Evolutionary conservation across 2,797 vertebrate species (phyloP).

Genomic region (Threskiornis aethiopicus): DNA sequence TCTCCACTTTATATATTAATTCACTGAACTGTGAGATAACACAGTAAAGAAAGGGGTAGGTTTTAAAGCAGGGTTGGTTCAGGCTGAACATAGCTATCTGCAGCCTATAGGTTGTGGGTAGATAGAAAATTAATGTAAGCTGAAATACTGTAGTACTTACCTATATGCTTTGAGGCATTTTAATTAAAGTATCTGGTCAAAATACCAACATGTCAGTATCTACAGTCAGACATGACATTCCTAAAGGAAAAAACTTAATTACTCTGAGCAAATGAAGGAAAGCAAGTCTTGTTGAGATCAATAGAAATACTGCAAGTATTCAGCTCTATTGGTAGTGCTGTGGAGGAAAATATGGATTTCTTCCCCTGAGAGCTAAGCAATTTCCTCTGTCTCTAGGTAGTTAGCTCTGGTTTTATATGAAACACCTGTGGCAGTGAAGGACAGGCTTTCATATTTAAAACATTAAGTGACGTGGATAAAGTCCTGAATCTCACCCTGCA

Average conservation of each 20-base stretch:
- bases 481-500: background rate
- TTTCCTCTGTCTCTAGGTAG: background rate
- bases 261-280: background rate
- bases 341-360: background rate
- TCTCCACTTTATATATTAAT: background rate
- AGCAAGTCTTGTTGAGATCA: background rate
- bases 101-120: background rate
- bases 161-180: background rate
- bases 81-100: background rate
- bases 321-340: background rate
- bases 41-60: fast-evolving
- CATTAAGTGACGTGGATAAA: background rate
- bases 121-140: background rate
- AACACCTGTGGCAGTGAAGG: background rate
- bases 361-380: background rate
- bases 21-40: background rate
- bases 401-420: background rate
- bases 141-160: background rate
- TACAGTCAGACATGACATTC: background rate
- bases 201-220: background rate
- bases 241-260: background rate
- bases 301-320: background rate
- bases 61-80: background rate
- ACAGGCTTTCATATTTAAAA: background rate
- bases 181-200: background rate